Evolutionary conservation across 92 coral and sea anemone species (phyloP).

Genomic region (Pocillopora grandis): DNA sequence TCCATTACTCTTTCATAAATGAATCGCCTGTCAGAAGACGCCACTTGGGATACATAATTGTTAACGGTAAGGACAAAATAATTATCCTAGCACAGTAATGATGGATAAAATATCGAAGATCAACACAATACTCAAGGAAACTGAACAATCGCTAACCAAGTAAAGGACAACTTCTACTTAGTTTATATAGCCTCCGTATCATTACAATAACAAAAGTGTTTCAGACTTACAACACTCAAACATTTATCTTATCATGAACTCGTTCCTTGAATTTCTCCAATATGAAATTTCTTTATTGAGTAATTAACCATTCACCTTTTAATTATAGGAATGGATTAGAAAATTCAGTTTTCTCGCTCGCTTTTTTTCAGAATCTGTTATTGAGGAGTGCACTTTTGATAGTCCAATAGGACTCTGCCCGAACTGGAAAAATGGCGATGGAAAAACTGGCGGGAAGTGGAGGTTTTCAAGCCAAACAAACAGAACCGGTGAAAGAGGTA

Average conservation of each 20-base stretch:
- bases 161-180: no score
- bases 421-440: slow-evolving; percentile 3
- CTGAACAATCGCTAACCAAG: no score
- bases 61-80: slow-evolving; percentile 3
- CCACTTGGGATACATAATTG: slow-evolving; percentile 9
- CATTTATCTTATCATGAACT: no score
- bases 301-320: no score
- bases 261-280: no score
- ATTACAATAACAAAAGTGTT: no score
- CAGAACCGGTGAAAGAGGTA: neutral
- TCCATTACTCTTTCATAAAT: slow-evolving; percentile 25
- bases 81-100: neutral
- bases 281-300: neutral
- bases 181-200: no score
- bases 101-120: neutral
- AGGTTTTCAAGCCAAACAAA: slow-evolving; percentile 5
- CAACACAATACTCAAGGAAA: neutral
- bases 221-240: no score
- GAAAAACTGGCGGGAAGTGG: neutral
- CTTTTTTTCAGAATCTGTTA: slow-evolving; percentile 14
- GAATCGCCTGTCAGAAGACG: slow-evolving; percentile 10
- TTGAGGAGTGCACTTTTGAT: slow-evolving; percentile 18
- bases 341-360: neutral
- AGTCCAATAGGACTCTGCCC: slow-evolving; percentile 12
- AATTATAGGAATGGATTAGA: neutral